phyloP scores from a whole-genome alignment of 2,888 invertebrate species.

The Clanis bilineata region DNA sequence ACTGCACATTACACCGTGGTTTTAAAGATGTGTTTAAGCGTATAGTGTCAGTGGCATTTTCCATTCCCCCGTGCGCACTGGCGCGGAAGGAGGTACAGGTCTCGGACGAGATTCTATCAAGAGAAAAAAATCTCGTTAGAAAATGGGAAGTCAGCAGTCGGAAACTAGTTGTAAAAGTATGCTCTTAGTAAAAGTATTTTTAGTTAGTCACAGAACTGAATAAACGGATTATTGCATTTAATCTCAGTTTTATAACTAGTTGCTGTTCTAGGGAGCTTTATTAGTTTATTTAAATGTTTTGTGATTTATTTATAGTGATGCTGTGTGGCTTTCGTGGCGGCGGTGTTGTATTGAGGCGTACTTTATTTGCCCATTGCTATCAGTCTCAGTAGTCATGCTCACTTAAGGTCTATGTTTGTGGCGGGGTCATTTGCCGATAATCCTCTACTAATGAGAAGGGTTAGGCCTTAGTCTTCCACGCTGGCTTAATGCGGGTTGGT shows the following conservation, averaged over 20 bases:
- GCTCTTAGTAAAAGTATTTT: conserved; percentile 54
- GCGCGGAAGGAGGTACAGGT: conserved; percentile 54
- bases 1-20: neutral
- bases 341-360: no score
- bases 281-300: no score
- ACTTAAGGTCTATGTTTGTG: no score
- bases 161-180: conserved; percentile 60
- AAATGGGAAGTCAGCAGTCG: conserved; percentile 73
- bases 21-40: conserved; percentile 27
- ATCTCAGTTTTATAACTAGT: neutral
- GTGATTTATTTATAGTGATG: no score
- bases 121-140: conserved; percentile 76
- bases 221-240: neutral
- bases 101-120: conserved; percentile 46
- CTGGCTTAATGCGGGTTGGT: no score
- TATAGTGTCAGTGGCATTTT: conserved; percentile 46
- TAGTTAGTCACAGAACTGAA: conserved; percentile 4
- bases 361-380: no score
- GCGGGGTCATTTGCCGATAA: no score
- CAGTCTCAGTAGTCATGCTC: no score
- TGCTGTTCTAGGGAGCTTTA: no score
- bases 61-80: conserved; percentile 38
- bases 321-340: no score
- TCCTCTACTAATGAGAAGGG: no score
- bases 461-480: no score